phyloP scores from a whole-genome alignment of 2,113 vertebrate genomes.

The Orthonyx spaldingii region DNA sequence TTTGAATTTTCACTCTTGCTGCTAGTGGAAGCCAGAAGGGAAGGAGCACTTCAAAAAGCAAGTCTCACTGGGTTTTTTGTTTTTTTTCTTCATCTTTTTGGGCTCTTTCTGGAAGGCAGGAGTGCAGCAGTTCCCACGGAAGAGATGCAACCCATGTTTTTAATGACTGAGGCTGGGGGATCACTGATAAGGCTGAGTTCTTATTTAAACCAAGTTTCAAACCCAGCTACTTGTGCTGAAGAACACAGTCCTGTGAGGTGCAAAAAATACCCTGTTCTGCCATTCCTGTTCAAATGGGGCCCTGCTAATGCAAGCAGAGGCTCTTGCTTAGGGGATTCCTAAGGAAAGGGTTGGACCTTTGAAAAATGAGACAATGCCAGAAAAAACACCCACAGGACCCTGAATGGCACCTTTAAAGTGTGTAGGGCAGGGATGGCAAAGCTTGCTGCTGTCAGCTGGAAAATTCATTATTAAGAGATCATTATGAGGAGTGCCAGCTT shows the following conservation, averaged over 20 bases:
- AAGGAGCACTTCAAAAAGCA: constrained; percentile 31
- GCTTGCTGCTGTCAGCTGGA: neutral
- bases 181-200: neutral
- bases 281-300: neutral
- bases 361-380: neutral
- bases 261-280: neutral
- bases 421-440: neutral
- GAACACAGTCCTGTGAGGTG: neutral
- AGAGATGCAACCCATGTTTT: neutral
- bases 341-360: neutral
- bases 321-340: neutral
- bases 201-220: neutral
- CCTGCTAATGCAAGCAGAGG: neutral
- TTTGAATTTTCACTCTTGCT: constrained; percentile 49
- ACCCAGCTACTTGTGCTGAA: neutral
- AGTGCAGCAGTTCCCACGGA: neutral
- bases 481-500: neutral
- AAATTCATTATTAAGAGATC: neutral
- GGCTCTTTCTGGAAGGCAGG: neutral
- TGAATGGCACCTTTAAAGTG: neutral
- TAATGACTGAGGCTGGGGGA: neutral
- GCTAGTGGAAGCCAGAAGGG: constrained; percentile 47
- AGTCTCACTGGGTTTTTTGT: neutral
- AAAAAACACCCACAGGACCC: neutral
- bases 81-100: neutral